Evolutionary conservation across 2,113 vertebrate species (phyloP).

Genomic region (Perca flavescens): DNA sequence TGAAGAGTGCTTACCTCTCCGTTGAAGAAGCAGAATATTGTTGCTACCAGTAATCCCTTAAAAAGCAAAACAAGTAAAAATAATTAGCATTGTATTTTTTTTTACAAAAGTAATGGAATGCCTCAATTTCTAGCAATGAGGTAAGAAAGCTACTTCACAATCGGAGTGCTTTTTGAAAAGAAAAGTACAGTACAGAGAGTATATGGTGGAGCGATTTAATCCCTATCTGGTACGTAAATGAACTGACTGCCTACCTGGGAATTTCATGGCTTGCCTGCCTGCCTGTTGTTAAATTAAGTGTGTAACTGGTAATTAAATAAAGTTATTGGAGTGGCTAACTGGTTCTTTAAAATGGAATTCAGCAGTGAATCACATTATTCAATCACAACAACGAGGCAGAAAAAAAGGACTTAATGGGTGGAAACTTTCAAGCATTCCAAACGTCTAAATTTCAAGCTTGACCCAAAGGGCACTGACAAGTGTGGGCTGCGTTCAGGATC

Average conservation of each 20-base stretch:
- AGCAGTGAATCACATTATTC: slow-evolving; percentile 21
- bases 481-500: background rate
- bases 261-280: slow-evolving; percentile 5
- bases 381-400: slow-evolving; percentile 6
- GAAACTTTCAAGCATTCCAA: background rate
- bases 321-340: slow-evolving; percentile 30
- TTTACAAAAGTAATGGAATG: background rate
- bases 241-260: background rate
- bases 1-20: slow-evolving; percentile 88
- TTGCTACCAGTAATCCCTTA: slow-evolving; percentile 95
- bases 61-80: slow-evolving; percentile 3
- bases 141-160: background rate
- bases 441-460: background rate
- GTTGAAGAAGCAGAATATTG: slow-evolving; percentile 99
- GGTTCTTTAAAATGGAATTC: slow-evolving; percentile 31
- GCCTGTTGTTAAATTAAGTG: slow-evolving; percentile 23
- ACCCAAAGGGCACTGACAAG: background rate
- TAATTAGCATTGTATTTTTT: background rate
- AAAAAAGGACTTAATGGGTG: background rate
- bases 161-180: background rate
- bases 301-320: slow-evolving; percentile 25
- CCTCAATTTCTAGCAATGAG: background rate
- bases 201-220: background rate
- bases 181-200: background rate
- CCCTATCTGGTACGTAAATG: background rate